Percentiles rank a stretch among this genome's conserved stretches.
These are phyloP conservation scores for Ctenopoma multispine DNA, from an alignment of 2,797 vertebrate genomes.

Conservation along the genomic window DNA sequence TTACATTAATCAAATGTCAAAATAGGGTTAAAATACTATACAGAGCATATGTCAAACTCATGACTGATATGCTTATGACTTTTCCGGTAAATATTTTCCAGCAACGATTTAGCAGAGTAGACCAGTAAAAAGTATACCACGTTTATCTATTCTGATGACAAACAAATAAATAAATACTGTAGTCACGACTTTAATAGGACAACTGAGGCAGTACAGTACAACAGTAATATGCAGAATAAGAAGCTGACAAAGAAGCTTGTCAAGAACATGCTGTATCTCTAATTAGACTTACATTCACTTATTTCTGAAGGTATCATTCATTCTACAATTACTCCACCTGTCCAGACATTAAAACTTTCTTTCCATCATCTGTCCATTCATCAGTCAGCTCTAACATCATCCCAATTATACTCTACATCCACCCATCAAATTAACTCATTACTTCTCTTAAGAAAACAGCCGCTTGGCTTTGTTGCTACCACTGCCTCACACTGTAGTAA, in stretches of 20 bases:
- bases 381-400: conserved; percentile 35
- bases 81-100: neutral
- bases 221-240: neutral
- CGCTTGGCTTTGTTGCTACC: conserved; percentile 10
- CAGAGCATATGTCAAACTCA: neutral
- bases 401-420: conserved; percentile 22
- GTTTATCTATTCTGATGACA: neutral
- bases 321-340: conserved; percentile 47
- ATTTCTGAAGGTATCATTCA: conserved; percentile 49
- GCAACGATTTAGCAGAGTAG: neutral
- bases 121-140: neutral
- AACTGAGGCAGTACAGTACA: neutral
- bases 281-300: conserved; percentile 48
- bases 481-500: conserved; percentile 10
- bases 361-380: conserved; percentile 43
- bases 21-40: conserved; percentile 17
- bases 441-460: conserved; percentile 30
- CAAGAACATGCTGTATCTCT: conserved; percentile 21
- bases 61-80: neutral
- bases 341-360: no score
- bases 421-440: conserved; percentile 28
- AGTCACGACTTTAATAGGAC: neutral
- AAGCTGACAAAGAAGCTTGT: conserved; percentile 16
- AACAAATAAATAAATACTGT: conserved; percentile 5
- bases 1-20: conserved; percentile 37